Conservation (phyloP, 2,888 invertebrate species). For the Eilema caniola region DNA sequence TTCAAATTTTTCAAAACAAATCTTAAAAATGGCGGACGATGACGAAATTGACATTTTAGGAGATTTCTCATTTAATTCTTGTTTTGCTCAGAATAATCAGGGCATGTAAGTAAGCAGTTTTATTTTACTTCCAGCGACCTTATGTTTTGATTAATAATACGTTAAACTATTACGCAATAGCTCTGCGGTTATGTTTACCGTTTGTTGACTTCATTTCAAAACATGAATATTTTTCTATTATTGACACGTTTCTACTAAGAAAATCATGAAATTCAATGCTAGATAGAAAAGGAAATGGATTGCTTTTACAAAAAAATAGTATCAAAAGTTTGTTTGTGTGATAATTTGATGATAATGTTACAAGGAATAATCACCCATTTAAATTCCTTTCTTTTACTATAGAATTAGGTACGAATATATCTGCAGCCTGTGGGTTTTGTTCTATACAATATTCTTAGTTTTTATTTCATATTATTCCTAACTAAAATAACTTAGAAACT, state of each 20-base stretch:
- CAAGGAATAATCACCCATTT: not conserved
- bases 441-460: too few species aligned
- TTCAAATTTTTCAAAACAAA: constrained; percentile 9
- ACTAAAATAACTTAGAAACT: too few species aligned
- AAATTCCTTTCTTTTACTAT: too few species aligned
- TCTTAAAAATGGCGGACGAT: constrained; percentile 88
- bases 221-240: constrained; percentile 3
- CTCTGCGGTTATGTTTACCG: constrained; percentile 53
- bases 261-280: not conserved
- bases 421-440: too few species aligned
- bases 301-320: not conserved
- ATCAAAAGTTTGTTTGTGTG: not conserved
- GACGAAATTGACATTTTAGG: constrained; percentile 92
- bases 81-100: constrained; percentile 87
- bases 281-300: not conserved
- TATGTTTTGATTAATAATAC: constrained; percentile 4
- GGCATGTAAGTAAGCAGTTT: constrained; percentile 83
- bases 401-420: too few species aligned
- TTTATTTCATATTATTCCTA: too few species aligned
- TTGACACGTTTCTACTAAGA: not conserved
- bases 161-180: constrained; percentile 30
- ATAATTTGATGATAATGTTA: not conserved
- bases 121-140: constrained; percentile 1
- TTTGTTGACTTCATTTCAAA: constrained; percentile 47
- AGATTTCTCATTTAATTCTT: constrained; percentile 90